Evolutionary conservation across 2,797 vertebrate species (phyloP), one percentile per base, ranked within the genome.

Genomic region (Sardinella longiceps): DNA sequence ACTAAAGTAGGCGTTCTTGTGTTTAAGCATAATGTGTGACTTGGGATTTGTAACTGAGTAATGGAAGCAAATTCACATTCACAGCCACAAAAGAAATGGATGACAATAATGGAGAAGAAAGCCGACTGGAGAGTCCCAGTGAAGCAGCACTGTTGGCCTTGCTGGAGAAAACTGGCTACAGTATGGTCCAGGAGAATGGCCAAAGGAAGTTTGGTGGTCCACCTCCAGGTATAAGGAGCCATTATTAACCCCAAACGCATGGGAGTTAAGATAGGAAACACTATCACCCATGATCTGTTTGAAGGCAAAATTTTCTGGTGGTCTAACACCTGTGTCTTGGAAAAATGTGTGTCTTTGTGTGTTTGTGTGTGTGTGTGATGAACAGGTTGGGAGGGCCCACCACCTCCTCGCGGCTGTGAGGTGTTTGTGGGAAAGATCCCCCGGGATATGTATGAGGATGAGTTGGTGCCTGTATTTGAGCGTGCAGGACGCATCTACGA

Each of bases 341-440:
- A n/a, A n/a, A n/a, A n/a, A n/a, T n/a, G n/a, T n/a, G n/a, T n/a
- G n/a, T n/a, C n/a, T n/a, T n/a, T n/a, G n/a, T n/a, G n/a, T n/a
- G n/a, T n/a, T n/a, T n/a, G 60, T 30, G 4, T 45, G 39, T 20
- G 9, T 20, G 15, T 20, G 58, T 80, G 84, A n/a, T 56, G 20
- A 50, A 1, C 5, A 99, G 98, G 94, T 80, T 99, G 98, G 98
- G 95, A 97, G 90, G 97, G 98, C 14, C 95, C 96, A 4, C 92
- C 96, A 25, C 98, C 98, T 0, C 97, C 97, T 20, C 96, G 96
- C 84, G 98, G 97, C 84, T 98, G 97, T 92, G 98, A 99, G 94
- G 97, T 99, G 84, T 99, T 99, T 80, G 97, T 99, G 90, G 98
- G 98, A 83, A 99, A 98, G 95, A 97, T 99, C 90, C 98, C 98